Evolutionary conservation across 2,113 vertebrate genomes (phyloP).

Genomic region (Heterochromis multidens): DNA sequence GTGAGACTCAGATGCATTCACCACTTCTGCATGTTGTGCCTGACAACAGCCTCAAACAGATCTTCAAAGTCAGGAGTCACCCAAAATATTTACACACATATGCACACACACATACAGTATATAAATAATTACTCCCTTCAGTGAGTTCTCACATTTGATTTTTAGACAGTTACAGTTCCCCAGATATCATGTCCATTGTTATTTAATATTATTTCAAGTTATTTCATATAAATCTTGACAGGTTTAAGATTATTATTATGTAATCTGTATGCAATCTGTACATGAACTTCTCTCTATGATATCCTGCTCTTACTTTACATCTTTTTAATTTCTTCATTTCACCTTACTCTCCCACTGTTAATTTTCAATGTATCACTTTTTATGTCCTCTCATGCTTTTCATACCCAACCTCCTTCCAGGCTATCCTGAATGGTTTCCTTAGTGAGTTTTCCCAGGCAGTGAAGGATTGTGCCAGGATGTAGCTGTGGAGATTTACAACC

Average conservation of each 20-base stretch:
- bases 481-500: conserved; percentile 84
- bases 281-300: not conserved
- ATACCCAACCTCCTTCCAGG: conserved; percentile 56
- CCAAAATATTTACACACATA: not conserved
- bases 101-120: not conserved
- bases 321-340: not conserved
- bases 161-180: not conserved
- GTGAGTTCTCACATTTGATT: not conserved
- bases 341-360: not conserved
- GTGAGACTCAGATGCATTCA: conserved; percentile 83
- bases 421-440: conserved; percentile 83
- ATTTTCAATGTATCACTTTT: not conserved
- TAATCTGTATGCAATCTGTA: not conserved
- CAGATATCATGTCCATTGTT: not conserved
- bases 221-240: not conserved
- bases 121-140: not conserved
- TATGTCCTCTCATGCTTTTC: not conserved
- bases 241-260: not conserved
- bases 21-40: conserved; percentile 84
- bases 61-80: conserved; percentile 78
- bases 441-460: conserved; percentile 78
- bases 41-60: conserved; percentile 84
- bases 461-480: conserved; percentile 76
- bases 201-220: not conserved
- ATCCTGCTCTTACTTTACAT: not conserved